Evolutionary conservation across 2,888 invertebrate species (phyloP), one percentile per base, ranked within the genome.

Genomic region (Parapristionchus giblindavisi): DNA sequence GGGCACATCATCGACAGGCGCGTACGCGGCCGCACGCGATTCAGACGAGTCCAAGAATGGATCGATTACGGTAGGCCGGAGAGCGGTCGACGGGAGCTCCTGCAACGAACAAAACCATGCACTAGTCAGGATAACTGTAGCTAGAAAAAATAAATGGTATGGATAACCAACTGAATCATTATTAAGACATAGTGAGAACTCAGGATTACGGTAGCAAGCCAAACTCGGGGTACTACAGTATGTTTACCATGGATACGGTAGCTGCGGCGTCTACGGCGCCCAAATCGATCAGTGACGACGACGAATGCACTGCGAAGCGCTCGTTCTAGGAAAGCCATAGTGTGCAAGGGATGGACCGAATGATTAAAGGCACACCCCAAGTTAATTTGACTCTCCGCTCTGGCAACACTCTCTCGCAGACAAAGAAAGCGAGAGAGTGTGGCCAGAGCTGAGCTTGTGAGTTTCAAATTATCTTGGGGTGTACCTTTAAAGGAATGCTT

Each of bases 241-340:
- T n/a, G n/a, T n/a, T n/a, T n/a, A n/a, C n/a, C n/a, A n/a, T n/a
- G n/a, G n/a, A n/a, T n/a, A n/a, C n/a, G n/a, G n/a, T n/a, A n/a
- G n/a, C n/a, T n/a, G n/a, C n/a, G 43, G 63, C 63, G 3, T 65
- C 63, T 29, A 43, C 43, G 21, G 63, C 63, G 32, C 63, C 43
- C 63, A 65, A 29, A 65, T 65, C 63, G 63, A 65, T 65, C 14
- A 65, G 63, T 14, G 63, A 65, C 6, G 63, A 29, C 17, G 63
- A 65, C 17, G 43, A 40, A 65, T 43, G 63, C 14, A 29, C 63
- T 43, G 63, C 63, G 36, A 43, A 65, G 63, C 43, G 63, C 29
- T 65, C 63, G 43, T 65, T 65, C 63, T 65, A 40, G 63, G 27
- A 65, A 29, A 43, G 17, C 8, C 11, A 17, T 8, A 14, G 8